These are phyloP conservation scores for Spodoptera littoralis DNA, from an alignment of 2,888 invertebrate species.

Conservation along the genomic window DNA sequence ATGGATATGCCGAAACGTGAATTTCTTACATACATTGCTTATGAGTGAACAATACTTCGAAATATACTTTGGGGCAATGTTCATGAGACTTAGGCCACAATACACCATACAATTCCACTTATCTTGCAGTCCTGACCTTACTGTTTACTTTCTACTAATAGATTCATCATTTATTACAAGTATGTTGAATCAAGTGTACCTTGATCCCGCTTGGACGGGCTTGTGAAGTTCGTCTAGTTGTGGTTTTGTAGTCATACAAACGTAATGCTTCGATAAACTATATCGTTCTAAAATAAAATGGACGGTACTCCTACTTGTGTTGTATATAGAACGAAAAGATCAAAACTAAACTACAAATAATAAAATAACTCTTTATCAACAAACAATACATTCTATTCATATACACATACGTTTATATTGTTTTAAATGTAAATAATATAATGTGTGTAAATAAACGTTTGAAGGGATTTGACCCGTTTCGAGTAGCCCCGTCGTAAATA, in stretches of 20 bases:
- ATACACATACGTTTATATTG: conserved; percentile 37
- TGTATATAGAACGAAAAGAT: conserved; percentile 44
- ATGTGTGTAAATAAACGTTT: conserved; percentile 39
- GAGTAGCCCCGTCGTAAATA: conserved; percentile 38
- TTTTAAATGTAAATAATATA: conserved; percentile 43
- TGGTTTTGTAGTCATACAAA: conserved; percentile 38
- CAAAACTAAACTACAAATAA: conserved; percentile 50
- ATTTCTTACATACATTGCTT: conserved; percentile 61
- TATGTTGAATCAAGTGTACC: conserved; percentile 48
- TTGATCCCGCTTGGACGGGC: conserved; percentile 64
- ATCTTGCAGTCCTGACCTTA: conserved; percentile 33
- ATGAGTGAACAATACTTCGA: conserved; percentile 54
- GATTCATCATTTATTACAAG: conserved; percentile 38
- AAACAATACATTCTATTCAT: conserved; percentile 42
- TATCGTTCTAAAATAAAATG: conserved; percentile 56
- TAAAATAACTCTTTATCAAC: conserved; percentile 48
- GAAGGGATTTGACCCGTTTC: conserved; percentile 38
- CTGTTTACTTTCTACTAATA: conserved; percentile 23
- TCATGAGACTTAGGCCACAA: conserved; percentile 64
- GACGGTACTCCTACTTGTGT: conserved; percentile 55
- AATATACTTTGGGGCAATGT: conserved; percentile 64
- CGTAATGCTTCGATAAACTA: conserved; percentile 47
- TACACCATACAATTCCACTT: conserved; percentile 21
- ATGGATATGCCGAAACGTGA: conserved; percentile 75
- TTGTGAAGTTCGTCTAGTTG: conserved; percentile 55